Conservation (phyloP, 2,888 invertebrate species). For the Actias luna region DNA sequence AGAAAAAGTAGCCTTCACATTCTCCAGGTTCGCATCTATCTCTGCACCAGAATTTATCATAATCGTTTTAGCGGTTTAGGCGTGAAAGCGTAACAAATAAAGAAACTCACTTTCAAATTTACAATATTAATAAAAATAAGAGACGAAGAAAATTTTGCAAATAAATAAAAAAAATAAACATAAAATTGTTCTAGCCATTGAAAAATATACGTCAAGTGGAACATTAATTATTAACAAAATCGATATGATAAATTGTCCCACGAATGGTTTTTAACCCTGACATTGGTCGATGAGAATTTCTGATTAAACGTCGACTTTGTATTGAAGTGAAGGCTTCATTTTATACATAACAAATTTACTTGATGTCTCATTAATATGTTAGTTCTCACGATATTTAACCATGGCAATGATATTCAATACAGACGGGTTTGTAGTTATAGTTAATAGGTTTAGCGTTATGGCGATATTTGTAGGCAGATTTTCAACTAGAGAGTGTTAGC, state of each 20-base stretch:
- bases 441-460: too few relatives aligned
- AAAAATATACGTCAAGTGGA: background rate
- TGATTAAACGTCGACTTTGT: constrained; percentile 1
- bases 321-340: background rate
- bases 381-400: background rate
- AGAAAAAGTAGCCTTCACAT: too few relatives aligned
- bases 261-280: constrained; percentile 6
- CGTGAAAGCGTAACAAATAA: too few relatives aligned
- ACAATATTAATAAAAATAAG: too few relatives aligned
- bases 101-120: too few relatives aligned
- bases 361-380: background rate
- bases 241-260: background rate
- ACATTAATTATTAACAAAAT: constrained; percentile 2
- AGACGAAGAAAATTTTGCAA: background rate
- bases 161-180: background rate
- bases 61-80: too few relatives aligned
- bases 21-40: too few relatives aligned
- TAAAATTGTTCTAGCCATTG: background rate
- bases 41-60: too few relatives aligned
- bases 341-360: background rate
- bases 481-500: too few relatives aligned
- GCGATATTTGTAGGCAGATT: too few relatives aligned
- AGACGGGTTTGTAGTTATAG: too few relatives aligned
- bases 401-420: background rate
- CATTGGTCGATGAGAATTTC: constrained; percentile 12